These are phyloP conservation scores for Columba guinea DNA, from an alignment of 2,797 vertebrate species.

Conservation along the genomic window DNA sequence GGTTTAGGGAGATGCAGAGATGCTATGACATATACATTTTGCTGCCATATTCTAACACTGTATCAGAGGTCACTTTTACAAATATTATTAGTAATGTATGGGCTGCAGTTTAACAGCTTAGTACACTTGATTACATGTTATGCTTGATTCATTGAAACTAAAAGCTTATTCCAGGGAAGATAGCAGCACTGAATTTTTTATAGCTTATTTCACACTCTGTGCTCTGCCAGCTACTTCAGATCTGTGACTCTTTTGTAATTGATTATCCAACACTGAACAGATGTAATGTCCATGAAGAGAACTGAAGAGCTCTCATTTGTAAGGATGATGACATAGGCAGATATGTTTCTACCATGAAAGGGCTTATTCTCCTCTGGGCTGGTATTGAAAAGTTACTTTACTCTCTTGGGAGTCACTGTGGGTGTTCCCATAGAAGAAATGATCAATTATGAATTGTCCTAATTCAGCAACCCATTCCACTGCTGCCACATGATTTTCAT, in stretches of 20 bases:
- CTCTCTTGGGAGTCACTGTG: not conserved
- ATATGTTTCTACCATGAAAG: not conserved
- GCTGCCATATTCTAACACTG: not conserved
- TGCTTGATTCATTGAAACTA: slow-evolving; percentile 13
- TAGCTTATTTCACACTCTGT: slow-evolving; percentile 42
- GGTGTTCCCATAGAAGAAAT: not conserved
- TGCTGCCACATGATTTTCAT: not conserved
- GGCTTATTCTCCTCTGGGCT: not conserved
- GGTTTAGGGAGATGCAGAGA: not conserved
- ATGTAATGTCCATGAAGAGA: not conserved
- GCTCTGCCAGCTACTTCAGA: slow-evolving; percentile 16
- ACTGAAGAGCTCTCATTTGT: not conserved
- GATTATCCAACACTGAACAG: slow-evolving; percentile 5
- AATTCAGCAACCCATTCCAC: not conserved
- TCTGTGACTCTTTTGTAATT: slow-evolving; percentile 2
- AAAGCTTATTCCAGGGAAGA: slow-evolving; percentile 15
- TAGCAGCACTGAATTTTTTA: slow-evolving; percentile 31
- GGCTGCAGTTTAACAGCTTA: slow-evolving; percentile 29
- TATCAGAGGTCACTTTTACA: slow-evolving; percentile 18
- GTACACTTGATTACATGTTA: slow-evolving; percentile 28
- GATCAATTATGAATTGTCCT: not conserved
- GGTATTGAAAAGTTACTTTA: not conserved
- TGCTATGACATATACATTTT: not conserved
- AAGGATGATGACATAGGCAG: not conserved
- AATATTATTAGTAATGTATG: not conserved